Conservation (phyloP, 2,888 invertebrate species). For the Metopia argyrocephala region DNA sequence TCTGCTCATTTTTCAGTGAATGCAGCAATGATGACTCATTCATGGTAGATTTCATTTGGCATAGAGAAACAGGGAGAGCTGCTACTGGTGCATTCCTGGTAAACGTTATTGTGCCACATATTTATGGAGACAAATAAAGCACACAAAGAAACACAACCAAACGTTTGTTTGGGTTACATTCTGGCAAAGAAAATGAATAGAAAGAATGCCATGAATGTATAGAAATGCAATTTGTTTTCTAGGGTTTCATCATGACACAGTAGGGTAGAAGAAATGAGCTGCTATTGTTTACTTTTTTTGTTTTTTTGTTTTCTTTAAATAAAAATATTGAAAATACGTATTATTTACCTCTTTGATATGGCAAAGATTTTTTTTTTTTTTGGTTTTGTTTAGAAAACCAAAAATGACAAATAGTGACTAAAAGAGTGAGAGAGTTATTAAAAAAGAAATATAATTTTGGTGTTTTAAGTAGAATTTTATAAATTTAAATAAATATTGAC, state of each 20-base stretch:
- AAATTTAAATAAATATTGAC: slow-evolving; percentile 58
- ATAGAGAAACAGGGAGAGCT: slow-evolving; percentile 30
- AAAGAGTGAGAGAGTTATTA: slow-evolving; percentile 43
- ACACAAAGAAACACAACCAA: not conserved
- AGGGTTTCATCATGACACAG: slow-evolving; percentile 55
- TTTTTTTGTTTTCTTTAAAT: too few species aligned
- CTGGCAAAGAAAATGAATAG: slow-evolving; percentile 8
- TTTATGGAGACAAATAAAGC: not conserved
- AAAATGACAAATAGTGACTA: slow-evolving; percentile 50
- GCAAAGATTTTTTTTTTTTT: slow-evolving; percentile 33
- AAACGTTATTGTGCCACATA: slow-evolving; percentile 18
- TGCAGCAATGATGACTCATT: slow-evolving; percentile 57
- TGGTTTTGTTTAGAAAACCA: not conserved
- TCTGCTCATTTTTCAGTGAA: slow-evolving; percentile 22
- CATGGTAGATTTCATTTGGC: slow-evolving; percentile 57
- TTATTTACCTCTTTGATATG: slow-evolving; percentile 47
- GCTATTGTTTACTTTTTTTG: slow-evolving; percentile 53
- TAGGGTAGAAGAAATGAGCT: slow-evolving; percentile 49
- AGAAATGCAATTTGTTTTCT: slow-evolving; percentile 63
- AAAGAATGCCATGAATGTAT: slow-evolving; percentile 38
- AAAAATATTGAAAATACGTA: slow-evolving; percentile 7
- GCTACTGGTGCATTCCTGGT: slow-evolving; percentile 57
- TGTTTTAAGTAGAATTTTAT: slow-evolving; percentile 28
- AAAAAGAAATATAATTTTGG: slow-evolving; percentile 19
- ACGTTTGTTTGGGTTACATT: not conserved